Base-by-base conservation (phyloP, 2,888 invertebrate species). In the Rhingia rostrata region DNA sequence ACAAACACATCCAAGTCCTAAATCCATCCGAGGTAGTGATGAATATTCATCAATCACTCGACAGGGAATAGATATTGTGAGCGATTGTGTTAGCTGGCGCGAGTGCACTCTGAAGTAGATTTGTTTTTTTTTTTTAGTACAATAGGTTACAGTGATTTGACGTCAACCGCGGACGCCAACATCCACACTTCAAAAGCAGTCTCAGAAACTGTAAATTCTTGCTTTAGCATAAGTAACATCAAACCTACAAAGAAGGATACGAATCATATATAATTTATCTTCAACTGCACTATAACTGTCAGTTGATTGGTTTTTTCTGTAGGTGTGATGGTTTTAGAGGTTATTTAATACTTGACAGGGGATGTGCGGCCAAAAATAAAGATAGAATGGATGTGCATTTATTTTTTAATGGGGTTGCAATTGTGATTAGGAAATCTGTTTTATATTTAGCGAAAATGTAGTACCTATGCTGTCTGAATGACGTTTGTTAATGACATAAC, bases 31-130 rank as follows among this genome's bases (percentile, higher is more conserved):
- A 54, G 10, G 22, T 70, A 67, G 49, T 78, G 73, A 67, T 63
- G 61, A 78, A 73, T 73, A 78, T 67, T 83, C 78, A 83, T 83
- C 78, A 83, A 83, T 83, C 82, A 83, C 72, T 70, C 43, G 49
- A 7, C 60, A 14, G 37, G 51, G 60, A 32, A 66, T 63, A 56
- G 22, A 10, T 53, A 60, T 82, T 72, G 66, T 66, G 22, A 53
- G 51, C 33, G 47, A 78, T 14, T 72, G 43, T 58, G 70, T 58
- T 64, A 72, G 41, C 35, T 49, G 58, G 66, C 51, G 51, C 7
- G 61, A n/a, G n/a, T 39, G 37, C 30, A 64, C 70, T 63, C 61
- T 51, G 33, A 33, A 35, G 53, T 32, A 41, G 39, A 35, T 60
- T 51, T 53, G 22, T 22, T 22, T 22, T 22, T 22, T 22, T 22